These are phyloP conservation scores for Rhizoglyphus robini DNA, from an alignment of 1,140 invertebrate genomes.

Conservation along the genomic window DNA sequence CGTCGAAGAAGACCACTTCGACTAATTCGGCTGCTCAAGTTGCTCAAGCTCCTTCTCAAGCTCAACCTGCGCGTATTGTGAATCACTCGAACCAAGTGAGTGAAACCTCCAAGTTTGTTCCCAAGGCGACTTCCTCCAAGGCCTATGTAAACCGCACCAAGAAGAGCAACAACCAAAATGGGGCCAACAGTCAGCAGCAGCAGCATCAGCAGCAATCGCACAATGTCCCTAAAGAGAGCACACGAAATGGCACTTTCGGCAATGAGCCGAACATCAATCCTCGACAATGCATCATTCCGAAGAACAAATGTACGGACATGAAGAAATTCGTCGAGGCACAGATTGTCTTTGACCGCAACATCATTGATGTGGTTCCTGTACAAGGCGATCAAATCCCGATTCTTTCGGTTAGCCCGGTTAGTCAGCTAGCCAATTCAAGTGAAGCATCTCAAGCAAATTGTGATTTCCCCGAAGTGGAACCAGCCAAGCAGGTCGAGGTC, in stretches of 20 bases:
- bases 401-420: too few species aligned
- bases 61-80: too few species aligned
- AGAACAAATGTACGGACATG: not conserved
- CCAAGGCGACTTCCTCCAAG: not conserved
- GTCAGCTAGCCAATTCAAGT: too few species aligned
- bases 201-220: not conserved
- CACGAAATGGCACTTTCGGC: not conserved
- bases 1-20: not conserved
- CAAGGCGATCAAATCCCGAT: too few species aligned
- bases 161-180: not conserved
- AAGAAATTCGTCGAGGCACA: not conserved
- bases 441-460: too few species aligned
- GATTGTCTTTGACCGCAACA: not conserved
- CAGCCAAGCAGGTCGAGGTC: too few species aligned
- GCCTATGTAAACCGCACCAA: not conserved
- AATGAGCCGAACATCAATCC: not conserved
- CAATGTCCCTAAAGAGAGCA: not conserved
- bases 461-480: too few species aligned
- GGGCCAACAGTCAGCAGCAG: not conserved
- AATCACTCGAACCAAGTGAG: not conserved
- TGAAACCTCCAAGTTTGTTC: not conserved
- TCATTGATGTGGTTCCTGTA: not conserved
- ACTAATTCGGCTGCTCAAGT: too few species aligned
- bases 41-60: not conserved
- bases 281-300: not conserved